Evolutionary conservation across 2,113 vertebrate genomes (phyloP), one percentile per base, ranked within the genome.

Genomic region (Chionodraco myersi): DNA sequence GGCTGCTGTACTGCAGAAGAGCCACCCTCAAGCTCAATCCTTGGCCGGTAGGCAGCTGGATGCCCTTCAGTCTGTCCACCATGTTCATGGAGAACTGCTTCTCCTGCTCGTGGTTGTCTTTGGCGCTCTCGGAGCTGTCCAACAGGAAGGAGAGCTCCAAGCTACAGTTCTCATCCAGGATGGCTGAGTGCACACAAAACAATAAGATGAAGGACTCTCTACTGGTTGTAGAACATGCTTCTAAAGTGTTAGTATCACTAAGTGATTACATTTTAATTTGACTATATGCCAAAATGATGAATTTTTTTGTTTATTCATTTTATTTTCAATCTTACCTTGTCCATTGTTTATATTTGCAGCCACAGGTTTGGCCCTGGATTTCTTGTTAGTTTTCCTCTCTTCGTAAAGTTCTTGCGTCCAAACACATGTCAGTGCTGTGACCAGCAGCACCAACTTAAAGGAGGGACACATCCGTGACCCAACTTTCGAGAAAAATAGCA

Each of bases 101-200:
- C 82, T 98, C 96, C 79, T 96, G 94, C 75, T 96, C 94, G 1
- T 97, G 96, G 66, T 96, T 96, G 83, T 96, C 94, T 79, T 97
- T 97, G 49, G 96, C 96, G 45, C 94, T 97, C 92, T 98, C 96
- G 0, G 97, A 98, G 82, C 97, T 98, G 94, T 98, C 97, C 93
- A 98, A 63, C 73, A 98, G 88, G 80, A 98, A 97, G 59, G 93
- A 94, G 44, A 98, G 93, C 93, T 98, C 97, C 91, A 98, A 87
- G 87, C 93, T 79, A 56, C 97, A 98, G 81, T 96, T 95, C 84
- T 96, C 96, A 90, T 96, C 96, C 87, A 94, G 73, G 86, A 94
- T 90, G 82, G 94, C 94, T 95, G 77, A 64, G 54, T 56, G 44
- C 30, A 83, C 41, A 88, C 5, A 85, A 1, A 62, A 64, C 10